Base-by-base conservation (phyloP, 2,797 vertebrate genomes). In the Hoplostethus mediterraneus region DNA sequence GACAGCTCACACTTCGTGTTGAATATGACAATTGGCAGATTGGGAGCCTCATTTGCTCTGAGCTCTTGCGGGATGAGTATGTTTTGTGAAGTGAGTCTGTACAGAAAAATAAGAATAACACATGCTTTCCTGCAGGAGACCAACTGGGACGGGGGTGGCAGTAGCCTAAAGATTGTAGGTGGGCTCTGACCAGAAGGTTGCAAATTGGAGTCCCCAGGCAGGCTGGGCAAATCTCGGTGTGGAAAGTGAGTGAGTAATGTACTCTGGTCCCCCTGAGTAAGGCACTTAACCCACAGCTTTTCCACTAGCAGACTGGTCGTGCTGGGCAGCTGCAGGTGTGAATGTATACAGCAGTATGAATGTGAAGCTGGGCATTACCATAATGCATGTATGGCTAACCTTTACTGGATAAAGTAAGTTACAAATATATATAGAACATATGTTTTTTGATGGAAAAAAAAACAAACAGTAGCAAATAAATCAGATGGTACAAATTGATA, bases 1-100 rank as follows among this genome's bases (percentile, higher is more conserved):
- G 83, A 81, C 59, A 83, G 81, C 49, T 73, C 54, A 60, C 63
- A 56, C 82, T 80, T 65, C 60, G 79, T 78, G 81, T 77, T 71
- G 73, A 77, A 89, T 79, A 83, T 86, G 84, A 90, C 83, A 89
- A 75, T 85, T 88, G 79, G 82, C 79, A 79, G 71, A 78, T 85
- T 75, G 65, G 62, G 78, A 84, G 74, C 64, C 75, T 59, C 68
- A 79, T 78, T 85, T 80, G 49, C 68, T 74, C 65, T 47, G 53
- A 75, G 56, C 82, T 80, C 75, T 80, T 62, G 11, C 28, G 63
- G 75, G 77, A 77, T 54, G 61, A 63, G 72, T 54, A 56, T 31
- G 66, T 56, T 69, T 66, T 75, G 28, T 77, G 67, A 81, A 82
- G 65, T 67, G 58, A 40, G 59, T 58, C 60, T 83, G 59, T 36